A percentile compares a stretch with the other conserved stretches of the same genome.
Evolutionary conservation across 2,888 invertebrate species (phyloP).

Genomic region (Myopa tessellatipennis): DNA sequence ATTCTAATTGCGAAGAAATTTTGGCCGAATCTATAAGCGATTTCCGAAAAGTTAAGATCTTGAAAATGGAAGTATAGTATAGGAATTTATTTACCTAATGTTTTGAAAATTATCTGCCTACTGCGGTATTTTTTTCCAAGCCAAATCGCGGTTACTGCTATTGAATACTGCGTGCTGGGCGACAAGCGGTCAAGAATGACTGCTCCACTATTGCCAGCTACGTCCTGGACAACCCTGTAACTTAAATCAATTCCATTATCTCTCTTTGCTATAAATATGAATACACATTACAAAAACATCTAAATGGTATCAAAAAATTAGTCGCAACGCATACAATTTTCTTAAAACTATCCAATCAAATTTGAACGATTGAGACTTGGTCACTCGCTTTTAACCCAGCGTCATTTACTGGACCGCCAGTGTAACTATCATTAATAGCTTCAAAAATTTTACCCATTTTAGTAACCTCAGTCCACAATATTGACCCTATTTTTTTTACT

Average conservation of each 20-base stretch:
- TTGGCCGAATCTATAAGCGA: slow-evolving; percentile 77
- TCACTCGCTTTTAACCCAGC: no score
- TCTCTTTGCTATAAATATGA: slow-evolving; percentile 60
- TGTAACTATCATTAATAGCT: no score
- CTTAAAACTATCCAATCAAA: no score
- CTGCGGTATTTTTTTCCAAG: slow-evolving; percentile 85
- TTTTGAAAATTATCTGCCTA: slow-evolving; percentile 90
- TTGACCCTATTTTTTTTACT: no score
- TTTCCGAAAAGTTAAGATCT: not conserved
- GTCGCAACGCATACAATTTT: no score
- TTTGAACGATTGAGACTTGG: no score
- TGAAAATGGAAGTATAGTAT: not conserved
- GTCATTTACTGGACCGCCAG: no score
- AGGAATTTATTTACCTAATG: slow-evolving; percentile 74
- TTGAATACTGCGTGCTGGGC: slow-evolving; percentile 89
- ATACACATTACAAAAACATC: no score
- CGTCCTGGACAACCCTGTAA: slow-evolving; percentile 94
- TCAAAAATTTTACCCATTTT: no score
- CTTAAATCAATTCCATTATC: slow-evolving; percentile 78
- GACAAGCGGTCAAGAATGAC: slow-evolving; percentile 84
- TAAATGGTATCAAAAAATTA: no score
- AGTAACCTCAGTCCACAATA: no score
- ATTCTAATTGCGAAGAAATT: slow-evolving; percentile 82
- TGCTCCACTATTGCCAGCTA: slow-evolving; percentile 89
- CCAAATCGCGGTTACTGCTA: slow-evolving; percentile 86